These are phyloP conservation scores for Phyllotreta cruciferae DNA, from an alignment of 2,888 invertebrate species.

Conservation along the genomic window DNA sequence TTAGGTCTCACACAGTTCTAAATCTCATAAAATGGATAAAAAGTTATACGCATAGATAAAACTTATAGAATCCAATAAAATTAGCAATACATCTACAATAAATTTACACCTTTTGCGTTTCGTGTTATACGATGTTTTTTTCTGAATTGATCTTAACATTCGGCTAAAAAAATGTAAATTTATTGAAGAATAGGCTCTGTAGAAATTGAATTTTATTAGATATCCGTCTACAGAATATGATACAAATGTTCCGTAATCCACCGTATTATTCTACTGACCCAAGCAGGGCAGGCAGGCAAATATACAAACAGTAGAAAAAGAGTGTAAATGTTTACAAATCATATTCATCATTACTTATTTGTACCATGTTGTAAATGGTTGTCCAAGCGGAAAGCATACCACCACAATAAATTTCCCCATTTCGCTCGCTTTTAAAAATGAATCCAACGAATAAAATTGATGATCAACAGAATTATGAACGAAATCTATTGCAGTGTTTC, in stretches of 20 bases:
- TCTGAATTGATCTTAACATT: too few species aligned
- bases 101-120: background rate
- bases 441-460: too few species aligned
- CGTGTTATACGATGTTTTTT: too few species aligned
- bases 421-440: background rate
- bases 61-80: conserved; percentile 48
- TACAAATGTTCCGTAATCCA: conserved; percentile 54
- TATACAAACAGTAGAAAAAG: conserved; percentile 62
- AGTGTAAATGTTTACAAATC: conserved; percentile 62
- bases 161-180: background rate
- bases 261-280: conserved; percentile 51
- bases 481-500: conserved; percentile 21
- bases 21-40: conserved; percentile 57
- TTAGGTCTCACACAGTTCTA: conserved; percentile 56
- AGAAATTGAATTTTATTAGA: conserved; percentile 10
- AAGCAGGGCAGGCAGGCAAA: conserved; percentile 55
- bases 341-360: conserved; percentile 58
- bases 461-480: background rate
- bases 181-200: background rate
- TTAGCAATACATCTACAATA: background rate
- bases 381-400: conserved; percentile 39
- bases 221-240: conserved; percentile 58
- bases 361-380: conserved; percentile 61
- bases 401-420: conserved; percentile 20
- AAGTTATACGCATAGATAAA: conserved; percentile 58